Base-by-base conservation (phyloP, 2,797 vertebrate species). In the Xerus rutilus region DNA sequence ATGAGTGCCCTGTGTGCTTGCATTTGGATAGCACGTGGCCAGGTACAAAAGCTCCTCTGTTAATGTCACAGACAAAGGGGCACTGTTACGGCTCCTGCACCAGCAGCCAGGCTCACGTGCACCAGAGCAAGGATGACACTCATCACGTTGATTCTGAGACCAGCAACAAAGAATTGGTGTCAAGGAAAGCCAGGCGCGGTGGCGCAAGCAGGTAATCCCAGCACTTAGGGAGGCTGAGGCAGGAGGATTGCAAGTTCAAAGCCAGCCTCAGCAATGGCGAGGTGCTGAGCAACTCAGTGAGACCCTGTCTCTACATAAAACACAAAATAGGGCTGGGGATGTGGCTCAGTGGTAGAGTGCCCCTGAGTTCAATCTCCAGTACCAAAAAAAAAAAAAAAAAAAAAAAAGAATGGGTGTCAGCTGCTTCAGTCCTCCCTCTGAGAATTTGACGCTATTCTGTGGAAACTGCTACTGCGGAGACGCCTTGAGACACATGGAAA, bases 11-110 rank as follows among this genome's bases (percentile, higher is more conserved):
- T n/a, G 79, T 15, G 15, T 0, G 18, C 54, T 88, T n/a, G 49
- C 64, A 25, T 95, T 97, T 97, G 91, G 89, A 92, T 97, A 97
- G 97, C 67, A 78, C 7, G 13, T 21, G 95, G 94, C 78, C 45
- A 52, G 21, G 4, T 25, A 18, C 65, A 21, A 86, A 90, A 97
- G 93, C 93, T 94, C 15, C 93, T 86, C 73, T 0, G 3, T 97
- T 97, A 93, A 95, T 96, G 96, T 96, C 87, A 76, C 92, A 98
- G 97, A 97, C 14, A 54, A 97, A 97, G 64, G 65, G 62, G 89
- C 93, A 28, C 32, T 45, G 69, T 93, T 90, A 96, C 47, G 39
- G 72, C 89, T 97, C 95, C 97, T 86, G 95, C 86, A 74, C 59
- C 73, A 65, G 30, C 35, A 7, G 43, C 69, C 76, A 93, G 28